Evolutionary conservation across 2,888 invertebrate genomes (phyloP).

Genomic region (Agrilus mali): DNA sequence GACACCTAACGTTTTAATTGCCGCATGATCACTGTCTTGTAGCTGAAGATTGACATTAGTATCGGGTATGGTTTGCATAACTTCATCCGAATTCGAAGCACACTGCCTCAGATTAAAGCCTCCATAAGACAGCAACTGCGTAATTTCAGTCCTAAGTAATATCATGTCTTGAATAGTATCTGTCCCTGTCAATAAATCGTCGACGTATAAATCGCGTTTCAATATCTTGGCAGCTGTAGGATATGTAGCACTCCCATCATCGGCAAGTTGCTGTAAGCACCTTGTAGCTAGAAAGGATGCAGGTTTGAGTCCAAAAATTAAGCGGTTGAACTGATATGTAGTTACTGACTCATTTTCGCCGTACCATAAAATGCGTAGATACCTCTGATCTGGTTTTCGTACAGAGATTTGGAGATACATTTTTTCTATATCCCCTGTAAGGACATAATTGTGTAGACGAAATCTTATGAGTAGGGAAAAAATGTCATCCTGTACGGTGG

Average conservation of each 20-base stretch:
- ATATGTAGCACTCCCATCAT: slow-evolving; percentile 15
- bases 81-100: slow-evolving; percentile 8
- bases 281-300: slow-evolving; percentile 20
- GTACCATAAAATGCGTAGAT: slow-evolving; percentile 27
- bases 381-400: slow-evolving; percentile 14
- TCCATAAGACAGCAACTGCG: neutral
- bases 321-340: neutral
- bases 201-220: slow-evolving; percentile 17
- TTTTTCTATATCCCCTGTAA: slow-evolving; percentile 25
- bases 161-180: neutral
- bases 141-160: slow-evolving; percentile 5
- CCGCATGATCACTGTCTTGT: neutral
- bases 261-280: slow-evolving; percentile 1
- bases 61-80: neutral
- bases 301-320: slow-evolving; percentile 19
- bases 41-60: neutral
- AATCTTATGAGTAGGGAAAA: too few relatives aligned
- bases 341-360: slow-evolving; percentile 10
- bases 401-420: slow-evolving; percentile 24
- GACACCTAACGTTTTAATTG: slow-evolving; percentile 3
- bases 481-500: too few relatives aligned
- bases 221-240: slow-evolving; percentile 7
- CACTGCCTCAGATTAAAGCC: slow-evolving; percentile 16
- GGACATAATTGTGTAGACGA: slow-evolving; percentile 13
- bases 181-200: slow-evolving; percentile 15